Evolutionary conservation across 1,140 invertebrate species (phyloP).

Genomic region (Laodelphax striatellus): DNA sequence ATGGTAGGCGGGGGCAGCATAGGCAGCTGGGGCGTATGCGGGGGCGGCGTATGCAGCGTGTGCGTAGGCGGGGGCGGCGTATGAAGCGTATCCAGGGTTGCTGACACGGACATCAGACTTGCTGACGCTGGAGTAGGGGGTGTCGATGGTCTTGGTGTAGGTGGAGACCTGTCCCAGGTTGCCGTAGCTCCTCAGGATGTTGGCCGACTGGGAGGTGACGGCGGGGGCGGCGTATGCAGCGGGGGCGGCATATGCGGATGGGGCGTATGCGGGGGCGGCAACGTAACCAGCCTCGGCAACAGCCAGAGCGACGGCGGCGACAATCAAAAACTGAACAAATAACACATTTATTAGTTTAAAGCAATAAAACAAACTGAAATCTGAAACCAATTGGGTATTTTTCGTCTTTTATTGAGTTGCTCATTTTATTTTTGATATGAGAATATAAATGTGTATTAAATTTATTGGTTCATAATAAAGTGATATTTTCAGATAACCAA

Average conservation of each 20-base stretch:
- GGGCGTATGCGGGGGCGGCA: constrained; percentile 23
- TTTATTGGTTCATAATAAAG: too few species aligned
- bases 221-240: constrained; percentile 16
- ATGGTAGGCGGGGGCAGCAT: constrained; percentile 16
- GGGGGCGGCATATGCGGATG: constrained; percentile 18
- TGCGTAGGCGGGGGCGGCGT: constrained; percentile 15
- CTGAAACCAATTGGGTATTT: too few species aligned
- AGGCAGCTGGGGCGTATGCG: constrained; percentile 7
- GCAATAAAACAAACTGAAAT: too few species aligned
- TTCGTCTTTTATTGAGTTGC: too few species aligned
- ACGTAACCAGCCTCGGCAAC: constrained; percentile 16
- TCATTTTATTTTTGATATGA: too few species aligned
- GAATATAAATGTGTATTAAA: too few species aligned
- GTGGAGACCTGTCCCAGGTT: constrained; percentile 27
- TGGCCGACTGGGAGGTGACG: constrained; percentile 24
- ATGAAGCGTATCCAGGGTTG: constrained; percentile 26
- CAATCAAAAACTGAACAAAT: constrained; percentile 16
- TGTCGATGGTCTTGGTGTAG: constrained; percentile 28
- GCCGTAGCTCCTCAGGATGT: constrained; percentile 26
- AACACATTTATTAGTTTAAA: background rate
- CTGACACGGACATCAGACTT: constrained; percentile 30
- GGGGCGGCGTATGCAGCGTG: constrained; percentile 8
- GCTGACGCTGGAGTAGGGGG: constrained; percentile 28
- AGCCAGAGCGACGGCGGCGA: constrained; percentile 17
- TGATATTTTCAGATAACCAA: too few species aligned